Evolutionary conservation across 2,113 vertebrate species (phyloP), one percentile per base, ranked within the genome.

Genomic region (Pica pica): DNA sequence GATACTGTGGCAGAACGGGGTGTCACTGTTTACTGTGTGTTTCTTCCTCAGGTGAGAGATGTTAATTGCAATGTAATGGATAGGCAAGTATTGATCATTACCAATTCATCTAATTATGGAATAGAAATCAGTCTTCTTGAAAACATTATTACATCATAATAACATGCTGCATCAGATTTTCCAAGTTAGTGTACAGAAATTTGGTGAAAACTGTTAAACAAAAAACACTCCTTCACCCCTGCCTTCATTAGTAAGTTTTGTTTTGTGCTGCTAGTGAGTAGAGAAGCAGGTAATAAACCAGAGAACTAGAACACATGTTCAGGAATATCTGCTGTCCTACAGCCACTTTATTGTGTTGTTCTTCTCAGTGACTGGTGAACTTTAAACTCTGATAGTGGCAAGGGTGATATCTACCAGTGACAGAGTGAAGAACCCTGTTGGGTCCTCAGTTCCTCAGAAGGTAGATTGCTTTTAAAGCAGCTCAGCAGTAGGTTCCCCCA

Each of bases 1-100:
- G 97, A 97, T 96, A 97, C 78, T 97, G 95, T 96, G 94, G 42
- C 87, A 92, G 83, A 91, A 65, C 2, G 0, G 28, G 41, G 27
- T 69, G 46, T 49, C 86, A 31, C 63, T 93, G 6, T 86, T 94
- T 94, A 39, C 47, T 56, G 15, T 59, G 22, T 41, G 20, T 78
- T 89, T 95, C 77, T 77, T 77, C 60, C 83, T 93, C 82, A 89
- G 63, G 63, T 95, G 70, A 68, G 88, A 55, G 50, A 57, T 81
- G 31, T 22, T 91, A 49, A 74, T 22, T 74, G 52, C 28, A 89
- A 31, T 71, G 6, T 55, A 87, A 55, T 28, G 31, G 26, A 33
- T 73, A 91, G 20, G 37, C 27, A 52, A 44, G 21, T 67, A 69
- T 69, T 85, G 71, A 83, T 87, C 31, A 7, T 70, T 86, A 47